Percentiles rank a stretch among this genome's conserved stretches.
Conservation (phyloP, 2,113 vertebrate genomes). For the Pholis gunnellus region DNA sequence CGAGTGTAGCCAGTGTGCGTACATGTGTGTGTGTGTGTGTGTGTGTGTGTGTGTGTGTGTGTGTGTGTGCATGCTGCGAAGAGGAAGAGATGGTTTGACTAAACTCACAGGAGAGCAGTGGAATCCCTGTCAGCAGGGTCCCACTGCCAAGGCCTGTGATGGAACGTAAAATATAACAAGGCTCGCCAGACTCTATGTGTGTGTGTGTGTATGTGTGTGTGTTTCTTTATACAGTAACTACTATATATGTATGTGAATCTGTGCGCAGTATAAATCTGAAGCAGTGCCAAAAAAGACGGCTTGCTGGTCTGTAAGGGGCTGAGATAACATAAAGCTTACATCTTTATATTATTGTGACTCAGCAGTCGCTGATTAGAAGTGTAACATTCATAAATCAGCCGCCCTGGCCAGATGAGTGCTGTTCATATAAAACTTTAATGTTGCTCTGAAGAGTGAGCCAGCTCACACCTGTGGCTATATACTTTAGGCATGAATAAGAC, state of each 20-base stretch:
- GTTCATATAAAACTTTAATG: constrained; percentile 40
- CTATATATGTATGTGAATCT: not conserved
- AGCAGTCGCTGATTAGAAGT: constrained; percentile 34
- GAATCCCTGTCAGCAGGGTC: constrained; percentile 67
- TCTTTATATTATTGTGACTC: constrained; percentile 55
- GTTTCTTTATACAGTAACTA: constrained; percentile 17
- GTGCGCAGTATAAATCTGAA: constrained; percentile 47
- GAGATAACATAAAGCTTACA: constrained; percentile 48
- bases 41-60: constrained; percentile 2
- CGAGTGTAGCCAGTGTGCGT: not conserved
- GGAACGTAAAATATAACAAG: constrained; percentile 67
- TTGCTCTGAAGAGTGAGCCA: constrained; percentile 12
- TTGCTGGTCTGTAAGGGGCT: constrained; percentile 31
- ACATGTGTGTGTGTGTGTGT: constrained; percentile 8
- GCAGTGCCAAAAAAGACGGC: constrained; percentile 35
- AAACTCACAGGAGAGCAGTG: constrained; percentile 54
- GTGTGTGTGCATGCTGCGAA: not conserved
- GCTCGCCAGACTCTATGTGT: constrained; percentile 25
- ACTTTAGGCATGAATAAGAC: not conserved
- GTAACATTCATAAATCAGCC: constrained; percentile 42
- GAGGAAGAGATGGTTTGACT: constrained; percentile 46
- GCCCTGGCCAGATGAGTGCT: constrained; percentile 12
- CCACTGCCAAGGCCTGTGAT: constrained; percentile 53
- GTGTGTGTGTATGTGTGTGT: constrained; percentile 4
- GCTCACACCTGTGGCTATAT: constrained; percentile 13